Conservation (phyloP, 2,888 invertebrate genomes). For the Cephus runcator region DNA sequence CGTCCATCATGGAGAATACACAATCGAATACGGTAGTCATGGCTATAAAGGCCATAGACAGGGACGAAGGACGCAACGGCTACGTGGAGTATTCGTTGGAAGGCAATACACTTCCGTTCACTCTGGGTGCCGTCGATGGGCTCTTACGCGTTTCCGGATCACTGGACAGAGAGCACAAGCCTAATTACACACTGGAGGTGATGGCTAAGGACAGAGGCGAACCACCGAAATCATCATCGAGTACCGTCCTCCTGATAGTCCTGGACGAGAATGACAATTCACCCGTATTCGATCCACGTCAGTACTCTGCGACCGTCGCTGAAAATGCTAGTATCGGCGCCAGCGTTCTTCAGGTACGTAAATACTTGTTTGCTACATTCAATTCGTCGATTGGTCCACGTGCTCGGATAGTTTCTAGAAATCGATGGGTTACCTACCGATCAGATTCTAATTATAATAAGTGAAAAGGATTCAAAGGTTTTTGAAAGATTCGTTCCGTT, state of each 20-base stretch:
- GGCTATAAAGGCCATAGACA: constrained; percentile 89
- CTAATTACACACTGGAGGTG: constrained; percentile 80
- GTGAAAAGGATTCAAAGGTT: not conserved
- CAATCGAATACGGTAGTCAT: constrained; percentile 87
- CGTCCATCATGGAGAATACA: constrained; percentile 85
- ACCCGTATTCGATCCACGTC: constrained; percentile 88
- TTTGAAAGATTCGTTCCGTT: constrained; percentile 21
- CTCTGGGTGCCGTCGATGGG: constrained; percentile 88
- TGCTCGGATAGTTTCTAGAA: not conserved
- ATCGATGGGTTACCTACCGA: not conserved
- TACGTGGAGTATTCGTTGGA: constrained; percentile 88
- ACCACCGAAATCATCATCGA: constrained; percentile 78
- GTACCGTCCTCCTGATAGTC: constrained; percentile 78
- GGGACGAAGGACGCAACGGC: constrained; percentile 91
- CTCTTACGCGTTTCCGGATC: constrained; percentile 85
- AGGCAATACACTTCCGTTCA: constrained; percentile 74
- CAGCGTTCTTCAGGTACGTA: constrained; percentile 81
- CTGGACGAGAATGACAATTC: constrained; percentile 92
- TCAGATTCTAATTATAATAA: not conserved
- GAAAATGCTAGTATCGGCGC: constrained; percentile 96
- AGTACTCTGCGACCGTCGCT: constrained; percentile 89
- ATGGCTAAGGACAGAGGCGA: constrained; percentile 91
- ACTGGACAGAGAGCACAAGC: constrained; percentile 84
- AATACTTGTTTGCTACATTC: not conserved
- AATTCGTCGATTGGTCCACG: not conserved